Percentiles rank a stretch among this genome's conserved stretches.
These are phyloP conservation scores for Tipula vernalis DNA, from an alignment of 2,888 invertebrate genomes.

Conservation along the genomic window DNA sequence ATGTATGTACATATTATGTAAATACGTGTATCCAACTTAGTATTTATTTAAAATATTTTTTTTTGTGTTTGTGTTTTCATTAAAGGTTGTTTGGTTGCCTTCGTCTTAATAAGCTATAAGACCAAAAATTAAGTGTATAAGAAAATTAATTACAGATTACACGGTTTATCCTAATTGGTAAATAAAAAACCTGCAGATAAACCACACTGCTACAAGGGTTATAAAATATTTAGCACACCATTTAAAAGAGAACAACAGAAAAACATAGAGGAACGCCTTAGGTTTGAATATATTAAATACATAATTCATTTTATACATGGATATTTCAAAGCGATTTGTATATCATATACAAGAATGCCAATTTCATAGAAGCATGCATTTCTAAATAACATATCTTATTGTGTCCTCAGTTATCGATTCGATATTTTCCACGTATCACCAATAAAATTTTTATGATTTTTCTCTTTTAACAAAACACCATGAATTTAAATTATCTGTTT, in stretches of 20 bases:
- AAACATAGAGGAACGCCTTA: too few relatives aligned
- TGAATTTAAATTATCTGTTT: not conserved
- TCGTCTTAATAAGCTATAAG: not conserved
- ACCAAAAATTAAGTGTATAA: not conserved
- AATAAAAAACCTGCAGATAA: not conserved
- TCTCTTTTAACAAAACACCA: not conserved
- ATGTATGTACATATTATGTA: not conserved
- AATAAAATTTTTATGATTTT: not conserved
- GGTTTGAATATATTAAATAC: too few relatives aligned
- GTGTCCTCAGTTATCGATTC: not conserved
- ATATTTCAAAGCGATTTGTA: too few relatives aligned
- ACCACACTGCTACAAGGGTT: not conserved
- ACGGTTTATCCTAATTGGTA: not conserved
- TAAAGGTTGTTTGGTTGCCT: not conserved
- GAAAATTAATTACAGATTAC: not conserved
- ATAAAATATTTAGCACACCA: too few relatives aligned
- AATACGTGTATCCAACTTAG: not conserved
- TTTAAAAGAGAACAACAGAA: too few relatives aligned
- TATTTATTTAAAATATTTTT: not conserved
- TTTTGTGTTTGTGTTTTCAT: not conserved
- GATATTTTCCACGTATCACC: not conserved
- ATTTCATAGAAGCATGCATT: not conserved
- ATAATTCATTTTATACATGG: too few relatives aligned
- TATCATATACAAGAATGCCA: too few relatives aligned
- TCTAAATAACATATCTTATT: too few relatives aligned